Evolutionary conservation across 2,888 invertebrate genomes (phyloP).

Genomic region (Mongoloraphidia duomilia): DNA sequence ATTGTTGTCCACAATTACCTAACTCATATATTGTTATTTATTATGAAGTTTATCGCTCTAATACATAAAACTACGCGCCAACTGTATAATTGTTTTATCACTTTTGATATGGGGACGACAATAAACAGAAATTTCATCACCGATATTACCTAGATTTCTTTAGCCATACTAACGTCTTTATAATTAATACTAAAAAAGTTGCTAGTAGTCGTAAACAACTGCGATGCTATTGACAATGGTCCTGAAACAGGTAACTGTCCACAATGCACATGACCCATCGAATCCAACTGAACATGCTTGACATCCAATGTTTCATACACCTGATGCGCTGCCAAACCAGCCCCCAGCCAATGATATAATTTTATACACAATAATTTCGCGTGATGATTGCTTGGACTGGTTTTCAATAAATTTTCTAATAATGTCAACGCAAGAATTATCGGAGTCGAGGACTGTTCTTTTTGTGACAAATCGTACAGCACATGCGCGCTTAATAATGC

Average conservation of each 20-base stretch:
- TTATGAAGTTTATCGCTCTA: no score
- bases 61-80: no score
- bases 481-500: conserved; percentile 63
- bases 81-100: no score
- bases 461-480: conserved; percentile 40
- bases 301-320: conserved; percentile 70
- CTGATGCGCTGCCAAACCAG: conserved; percentile 55
- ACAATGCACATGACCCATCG: conserved; percentile 73
- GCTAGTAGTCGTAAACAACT: conserved; percentile 58
- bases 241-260: conserved; percentile 60
- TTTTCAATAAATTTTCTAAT: conserved; percentile 55
- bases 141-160: background rate
- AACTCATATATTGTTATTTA: no score
- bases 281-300: conserved; percentile 87
- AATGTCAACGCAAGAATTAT: conserved; percentile 50
- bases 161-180: conserved; percentile 56
- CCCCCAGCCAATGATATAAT: conserved; percentile 65
- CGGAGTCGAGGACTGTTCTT: conserved; percentile 37
- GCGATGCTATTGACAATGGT: conserved; percentile 51
- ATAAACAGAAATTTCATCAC: background rate
- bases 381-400: conserved; percentile 80
- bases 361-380: conserved; percentile 71
- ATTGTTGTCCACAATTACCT: no score
- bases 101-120: background rate
- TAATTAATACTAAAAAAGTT: conserved; percentile 80